Evolutionary conservation across 1,140 invertebrate genomes (phyloP).

Genomic region (Trinorchestia longiramus): DNA sequence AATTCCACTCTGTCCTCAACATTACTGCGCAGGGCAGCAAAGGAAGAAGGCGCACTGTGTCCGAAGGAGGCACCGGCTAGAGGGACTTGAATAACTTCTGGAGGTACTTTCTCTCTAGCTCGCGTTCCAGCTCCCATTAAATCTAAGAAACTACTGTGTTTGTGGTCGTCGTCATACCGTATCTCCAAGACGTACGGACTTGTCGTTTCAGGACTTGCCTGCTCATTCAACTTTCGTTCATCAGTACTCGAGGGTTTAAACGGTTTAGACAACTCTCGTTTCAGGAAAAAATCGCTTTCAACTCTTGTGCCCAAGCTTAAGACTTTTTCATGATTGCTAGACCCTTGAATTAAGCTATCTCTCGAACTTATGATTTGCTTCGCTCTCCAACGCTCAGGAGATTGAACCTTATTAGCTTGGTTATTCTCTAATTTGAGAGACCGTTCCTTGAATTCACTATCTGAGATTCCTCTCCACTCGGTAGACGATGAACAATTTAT

Average conservation of each 20-base stretch:
- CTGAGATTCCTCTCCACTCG: slow-evolving; percentile 33
- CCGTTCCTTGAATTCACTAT: neutral
- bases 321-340: neutral
- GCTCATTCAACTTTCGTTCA: neutral
- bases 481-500: neutral
- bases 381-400: neutral
- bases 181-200: slow-evolving; percentile 19
- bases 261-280: neutral
- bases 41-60: neutral
- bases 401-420: neutral
- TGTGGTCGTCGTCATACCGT: neutral
- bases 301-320: neutral
- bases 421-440: slow-evolving; percentile 1
- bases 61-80: neutral
- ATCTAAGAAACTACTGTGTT: neutral
- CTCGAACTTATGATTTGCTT: neutral
- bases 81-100: neutral
- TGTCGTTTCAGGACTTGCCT: neutral
- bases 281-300: neutral
- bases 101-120: slow-evolving; percentile 16
- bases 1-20: neutral
- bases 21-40: neutral
- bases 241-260: neutral
- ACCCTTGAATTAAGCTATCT: neutral
- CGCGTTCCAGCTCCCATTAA: neutral